Percentiles rank a stretch among this genome's conserved stretches.
Conservation (phyloP, 1,140 invertebrate species). For the Cyrtorhinus lividipennis region DNA sequence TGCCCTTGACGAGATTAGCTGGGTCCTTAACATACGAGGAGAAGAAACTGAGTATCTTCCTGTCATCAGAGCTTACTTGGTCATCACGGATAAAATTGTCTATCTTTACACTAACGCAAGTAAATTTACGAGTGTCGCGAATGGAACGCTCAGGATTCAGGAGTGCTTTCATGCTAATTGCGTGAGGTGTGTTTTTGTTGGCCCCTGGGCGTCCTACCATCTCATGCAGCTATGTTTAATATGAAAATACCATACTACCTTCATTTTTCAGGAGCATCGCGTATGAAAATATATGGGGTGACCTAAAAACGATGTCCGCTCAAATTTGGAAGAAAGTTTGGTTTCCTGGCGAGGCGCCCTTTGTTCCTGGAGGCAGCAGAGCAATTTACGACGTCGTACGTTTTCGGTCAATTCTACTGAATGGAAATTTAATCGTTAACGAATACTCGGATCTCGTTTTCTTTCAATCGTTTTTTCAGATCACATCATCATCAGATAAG, state of each 20-base stretch:
- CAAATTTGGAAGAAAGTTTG: constrained; percentile 51
- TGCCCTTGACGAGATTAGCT: constrained; percentile 82
- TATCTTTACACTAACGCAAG: constrained; percentile 44
- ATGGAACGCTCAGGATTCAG: constrained; percentile 41
- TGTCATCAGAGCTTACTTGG: constrained; percentile 61
- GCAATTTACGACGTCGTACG: constrained; percentile 52
- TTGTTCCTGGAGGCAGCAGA: constrained; percentile 57
- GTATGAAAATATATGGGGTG: constrained; percentile 29
- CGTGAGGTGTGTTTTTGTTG: constrained; percentile 49
- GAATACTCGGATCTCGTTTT: too few relatives aligned
- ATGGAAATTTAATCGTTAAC: too few relatives aligned
- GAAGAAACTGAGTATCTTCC: constrained; percentile 78
- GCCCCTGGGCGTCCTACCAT: background rate
- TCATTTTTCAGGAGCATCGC: background rate
- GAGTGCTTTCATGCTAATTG: constrained; percentile 45
- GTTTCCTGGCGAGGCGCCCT: constrained; percentile 52
- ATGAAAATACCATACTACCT: background rate
- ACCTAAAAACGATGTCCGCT: constrained; percentile 44
- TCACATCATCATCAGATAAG: constrained; percentile 23
- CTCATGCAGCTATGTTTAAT: too few relatives aligned
- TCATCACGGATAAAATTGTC: constrained; percentile 47
- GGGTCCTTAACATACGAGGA: constrained; percentile 89
- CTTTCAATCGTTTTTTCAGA: too few relatives aligned
- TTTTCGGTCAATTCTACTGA: constrained; percentile 16
- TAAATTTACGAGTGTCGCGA: constrained; percentile 39